Evolutionary conservation across 2,888 invertebrate genomes (phyloP).

Genomic region (Leptopterna dolabrata): DNA sequence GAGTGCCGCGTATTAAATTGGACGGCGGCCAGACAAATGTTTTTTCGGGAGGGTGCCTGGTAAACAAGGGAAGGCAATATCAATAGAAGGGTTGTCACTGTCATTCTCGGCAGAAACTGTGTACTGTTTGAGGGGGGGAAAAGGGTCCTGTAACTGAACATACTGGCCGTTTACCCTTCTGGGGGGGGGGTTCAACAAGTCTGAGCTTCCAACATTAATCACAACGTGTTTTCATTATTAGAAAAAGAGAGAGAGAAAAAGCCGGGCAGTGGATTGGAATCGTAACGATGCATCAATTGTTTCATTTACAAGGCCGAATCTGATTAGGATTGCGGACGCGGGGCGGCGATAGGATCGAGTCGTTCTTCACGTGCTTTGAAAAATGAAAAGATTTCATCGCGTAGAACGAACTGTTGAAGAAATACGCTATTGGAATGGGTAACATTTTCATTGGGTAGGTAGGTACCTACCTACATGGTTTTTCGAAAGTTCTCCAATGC

Average conservation of each 20-base stretch:
- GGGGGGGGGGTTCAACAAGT: conserved; percentile 52
- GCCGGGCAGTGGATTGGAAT: neutral
- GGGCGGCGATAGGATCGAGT: too few relatives aligned
- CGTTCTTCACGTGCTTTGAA: too few relatives aligned
- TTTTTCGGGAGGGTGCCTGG: conserved; percentile 46
- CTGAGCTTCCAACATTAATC: conserved; percentile 56
- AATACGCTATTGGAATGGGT: too few relatives aligned
- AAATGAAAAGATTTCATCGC: too few relatives aligned
- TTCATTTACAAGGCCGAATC: too few relatives aligned
- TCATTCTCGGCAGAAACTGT: conserved; percentile 41
- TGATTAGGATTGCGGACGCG: too few relatives aligned
- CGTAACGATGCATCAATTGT: neutral
- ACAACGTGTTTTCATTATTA: conserved; percentile 57
- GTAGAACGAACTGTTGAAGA: too few relatives aligned
- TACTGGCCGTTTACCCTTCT: neutral
- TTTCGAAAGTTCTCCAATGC: too few relatives aligned
- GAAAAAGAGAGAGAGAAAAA: neutral
- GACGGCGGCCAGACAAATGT: conserved; percentile 52
- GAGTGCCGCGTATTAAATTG: conserved; percentile 54
- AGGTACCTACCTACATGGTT: too few relatives aligned
- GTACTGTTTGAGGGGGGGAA: neutral
- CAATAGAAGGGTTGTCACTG: conserved; percentile 58
- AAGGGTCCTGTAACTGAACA: neutral
- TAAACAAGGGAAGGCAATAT: conserved; percentile 56
- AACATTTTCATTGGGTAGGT: too few relatives aligned